Percentiles rank a stretch among this genome's conserved stretches.
Conservation (phyloP, 2,797 vertebrate genomes). For the Tangara arthus region DNA sequence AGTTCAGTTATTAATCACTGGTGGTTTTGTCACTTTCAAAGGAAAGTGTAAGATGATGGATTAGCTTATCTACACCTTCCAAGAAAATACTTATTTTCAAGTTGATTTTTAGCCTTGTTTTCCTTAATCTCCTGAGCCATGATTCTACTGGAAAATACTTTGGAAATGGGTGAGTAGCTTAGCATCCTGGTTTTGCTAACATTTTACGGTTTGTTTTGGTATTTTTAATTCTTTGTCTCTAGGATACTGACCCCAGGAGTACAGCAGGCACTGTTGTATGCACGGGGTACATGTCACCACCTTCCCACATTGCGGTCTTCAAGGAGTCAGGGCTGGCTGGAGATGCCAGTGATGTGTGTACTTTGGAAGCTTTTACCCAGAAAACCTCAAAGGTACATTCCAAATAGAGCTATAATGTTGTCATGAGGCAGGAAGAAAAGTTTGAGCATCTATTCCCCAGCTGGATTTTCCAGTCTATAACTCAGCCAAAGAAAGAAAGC, state of each 20-base stretch:
- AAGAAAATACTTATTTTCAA: neutral
- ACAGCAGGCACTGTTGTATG: neutral
- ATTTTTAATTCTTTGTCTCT: neutral
- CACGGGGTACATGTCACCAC: neutral
- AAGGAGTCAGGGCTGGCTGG: neutral
- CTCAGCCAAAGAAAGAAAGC: neutral
- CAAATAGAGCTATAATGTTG: neutral
- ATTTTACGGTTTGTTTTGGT: neutral
- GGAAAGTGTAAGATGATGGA: neutral
- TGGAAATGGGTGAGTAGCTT: neutral
- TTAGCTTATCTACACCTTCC: neutral
- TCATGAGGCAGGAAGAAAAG: neutral
- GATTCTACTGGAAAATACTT: neutral
- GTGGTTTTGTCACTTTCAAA: neutral
- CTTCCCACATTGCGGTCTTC: neutral
- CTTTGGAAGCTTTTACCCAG: neutral
- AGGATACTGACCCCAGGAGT: neutral
- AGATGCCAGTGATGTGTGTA: neutral
- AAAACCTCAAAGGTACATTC: neutral
- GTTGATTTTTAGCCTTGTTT: neutral
- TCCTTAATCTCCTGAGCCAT: neutral
- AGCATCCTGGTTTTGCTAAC: neutral
- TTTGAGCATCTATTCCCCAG: neutral
- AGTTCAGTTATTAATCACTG: neutral
- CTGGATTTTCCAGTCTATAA: neutral